Evolutionary conservation across 2,888 invertebrate genomes (phyloP), one percentile per base, ranked within the genome.

Genomic region (Nipponacmea schrenckii): DNA sequence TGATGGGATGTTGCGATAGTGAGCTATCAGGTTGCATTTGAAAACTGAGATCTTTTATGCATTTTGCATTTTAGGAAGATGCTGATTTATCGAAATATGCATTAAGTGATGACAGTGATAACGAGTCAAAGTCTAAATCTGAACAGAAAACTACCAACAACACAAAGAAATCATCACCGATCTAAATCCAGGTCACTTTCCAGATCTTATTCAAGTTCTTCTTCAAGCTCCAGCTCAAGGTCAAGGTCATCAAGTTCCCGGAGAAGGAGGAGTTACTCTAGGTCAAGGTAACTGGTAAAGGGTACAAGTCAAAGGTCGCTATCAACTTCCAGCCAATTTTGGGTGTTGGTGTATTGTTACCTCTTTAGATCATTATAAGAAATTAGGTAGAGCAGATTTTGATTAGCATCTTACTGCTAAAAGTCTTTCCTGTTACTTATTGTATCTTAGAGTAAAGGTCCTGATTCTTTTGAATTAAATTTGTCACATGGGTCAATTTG

Each of bases 21-120:
- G 31, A 31, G 7, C 2, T 31, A 31, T 4, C 31, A 31, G 31
- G 31, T 2, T 39, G 39, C 39, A 39, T 39, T 39, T 39, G 8
- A 39, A 39, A 39, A 8, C 10, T 39, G 39, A 8, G 5, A 31
- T 31, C 5, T 3, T 31, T 31, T 39, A 1, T 39, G 7, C 10
- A 7, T 8, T 39, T 39, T 7, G 8, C 10, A 39, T 56, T 56
- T 56, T 20, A 56, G 65, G 83, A 79, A 31, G 80, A 92, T 50
- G 87, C 79, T 39, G 94, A 94, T 87, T 90, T 94, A 66, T 93
- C 94, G 31, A 94, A 94, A 86, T 95, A 94, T 87, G 94, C 94
- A 85, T 90, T 94, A 63, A 56, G 56, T 56, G 89, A 87, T 79
- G 90, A 87, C 68, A 94, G 93, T 92, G 93, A 93, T 74, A 93